Conservation (phyloP, 1,140 invertebrate genomes). For the Daktulosphaira vitifoliae region DNA sequence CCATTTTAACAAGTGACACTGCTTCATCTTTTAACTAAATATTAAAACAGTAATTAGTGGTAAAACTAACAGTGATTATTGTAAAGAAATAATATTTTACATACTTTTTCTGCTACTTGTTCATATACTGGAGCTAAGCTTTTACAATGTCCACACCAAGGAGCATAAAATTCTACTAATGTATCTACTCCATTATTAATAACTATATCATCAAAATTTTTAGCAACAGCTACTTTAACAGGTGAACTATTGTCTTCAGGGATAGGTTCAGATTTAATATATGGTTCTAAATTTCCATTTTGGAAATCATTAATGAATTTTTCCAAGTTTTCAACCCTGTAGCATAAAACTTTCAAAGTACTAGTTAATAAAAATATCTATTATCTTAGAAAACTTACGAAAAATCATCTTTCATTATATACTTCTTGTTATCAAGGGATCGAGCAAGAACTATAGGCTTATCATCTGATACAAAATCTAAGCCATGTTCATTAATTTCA, state of each 20-base stretch:
- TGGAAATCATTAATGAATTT: constrained; percentile 81
- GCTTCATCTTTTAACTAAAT: constrained; percentile 71
- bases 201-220: constrained; percentile 94
- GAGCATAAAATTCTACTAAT: constrained; percentile 95
- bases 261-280: constrained; percentile 89
- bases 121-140: constrained; percentile 88
- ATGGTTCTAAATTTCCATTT: constrained; percentile 76
- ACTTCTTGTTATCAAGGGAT: constrained; percentile 79
- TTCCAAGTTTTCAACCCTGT: constrained; percentile 74
- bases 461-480: constrained; percentile 76
- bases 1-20: constrained; percentile 92
- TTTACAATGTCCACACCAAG: constrained; percentile 99
- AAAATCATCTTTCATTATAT: constrained; percentile 82
- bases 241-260: constrained; percentile 75
- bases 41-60: constrained; percentile 30
- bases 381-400: constrained; percentile 49
- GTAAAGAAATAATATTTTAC: constrained; percentile 15
- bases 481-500: constrained; percentile 87
- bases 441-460: constrained; percentile 82
- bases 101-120: constrained; percentile 85
- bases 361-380: background rate
- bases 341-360: constrained; percentile 39
- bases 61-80: background rate
- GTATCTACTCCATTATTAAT: constrained; percentile 86
- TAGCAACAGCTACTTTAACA: constrained; percentile 87